These are phyloP conservation scores for Leistus spinibarbis DNA, from an alignment of 2,888 invertebrate species.

Conservation along the genomic window DNA sequence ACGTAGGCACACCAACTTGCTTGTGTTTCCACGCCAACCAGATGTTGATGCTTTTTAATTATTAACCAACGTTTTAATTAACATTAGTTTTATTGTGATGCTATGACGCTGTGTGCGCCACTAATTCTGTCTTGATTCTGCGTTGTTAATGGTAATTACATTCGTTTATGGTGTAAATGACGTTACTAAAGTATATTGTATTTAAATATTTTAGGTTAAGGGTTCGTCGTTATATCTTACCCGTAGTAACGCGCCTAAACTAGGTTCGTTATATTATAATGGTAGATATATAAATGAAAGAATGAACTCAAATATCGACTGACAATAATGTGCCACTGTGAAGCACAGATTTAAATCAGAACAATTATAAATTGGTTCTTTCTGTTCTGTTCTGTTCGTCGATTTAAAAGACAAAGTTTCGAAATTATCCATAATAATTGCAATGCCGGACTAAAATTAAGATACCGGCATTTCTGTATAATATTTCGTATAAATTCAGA, in stretches of 20 bases:
- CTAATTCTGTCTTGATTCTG: constrained; percentile 1
- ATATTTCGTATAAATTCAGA: too few relatives aligned
- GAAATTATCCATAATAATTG: too few relatives aligned
- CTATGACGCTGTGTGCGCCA: not conserved
- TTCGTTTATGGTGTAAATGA: not conserved
- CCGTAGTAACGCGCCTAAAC: not conserved
- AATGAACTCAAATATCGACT: too few relatives aligned
- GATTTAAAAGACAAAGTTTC: too few relatives aligned
- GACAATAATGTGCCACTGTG: too few relatives aligned
- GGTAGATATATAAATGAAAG: not conserved
- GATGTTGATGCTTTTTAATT: constrained; percentile 29
- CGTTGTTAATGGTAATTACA: not conserved
- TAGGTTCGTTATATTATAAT: too few relatives aligned
- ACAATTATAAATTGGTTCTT: too few relatives aligned
- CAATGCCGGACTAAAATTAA: too few relatives aligned
- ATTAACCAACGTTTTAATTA: constrained; percentile 30
- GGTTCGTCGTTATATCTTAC: not conserved
- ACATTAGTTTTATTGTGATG: constrained; percentile 24
- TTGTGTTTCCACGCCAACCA: constrained; percentile 3
- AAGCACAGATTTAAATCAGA: too few relatives aligned
- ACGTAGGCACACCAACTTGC: not conserved
- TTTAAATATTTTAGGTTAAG: not conserved
- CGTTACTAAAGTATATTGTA: not conserved
- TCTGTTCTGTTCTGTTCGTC: too few relatives aligned
- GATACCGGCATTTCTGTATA: too few relatives aligned